Evolutionary conservation across 1,140 invertebrate species (phyloP), one percentile per base, ranked within the genome.

Genomic region (Stegodyphus mimosarum): DNA sequence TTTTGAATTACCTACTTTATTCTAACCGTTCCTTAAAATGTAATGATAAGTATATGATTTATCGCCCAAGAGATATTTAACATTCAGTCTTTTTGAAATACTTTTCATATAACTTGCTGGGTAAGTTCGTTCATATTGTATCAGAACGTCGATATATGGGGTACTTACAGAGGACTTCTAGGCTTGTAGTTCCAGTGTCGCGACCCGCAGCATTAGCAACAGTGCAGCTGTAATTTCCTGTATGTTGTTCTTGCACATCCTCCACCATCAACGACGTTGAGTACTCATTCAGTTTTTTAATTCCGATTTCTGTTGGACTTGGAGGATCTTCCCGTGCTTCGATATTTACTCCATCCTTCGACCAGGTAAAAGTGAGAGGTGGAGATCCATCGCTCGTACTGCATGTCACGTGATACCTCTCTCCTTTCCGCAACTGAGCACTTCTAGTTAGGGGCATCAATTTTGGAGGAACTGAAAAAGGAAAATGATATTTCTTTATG

Each of bases 241-340:
- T 86, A 69, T 89, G 87, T 33, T 87, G 69, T 11, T 76, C 83
- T 52, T 78, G 79, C 3, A 88, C 81, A 51, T 76, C 53, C n/a
- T 73, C 73, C 88, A 96, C 95, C 80, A 93, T 94, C 86, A 96
- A 90, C 69, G 94, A 92, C 88, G 94, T 95, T 60, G 93, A 92
- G 88, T 91, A 91, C 72, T 91, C 79, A 48, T 89, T 88, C 11
- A 90, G 10, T 87, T 90, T 90, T 87, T 89, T 89, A 60, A 91
- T 88, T 7, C 83, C 85, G 52, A 90, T 77, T n/a, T 77, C 79
- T 49, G 93, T 93, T n/a, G 83, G 83, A n/a, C n/a, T 49, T 2
- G 72, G 50, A 11, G 74, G 48, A n/a, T 63, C 50, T 10, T 78
- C 75, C 88, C 70, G 53, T 87, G 13, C 1, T 86, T 89, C 87